These are phyloP conservation scores for Heterocephalus glaber DNA, from an alignment of 2,113 vertebrate genomes.

Conservation along the genomic window DNA sequence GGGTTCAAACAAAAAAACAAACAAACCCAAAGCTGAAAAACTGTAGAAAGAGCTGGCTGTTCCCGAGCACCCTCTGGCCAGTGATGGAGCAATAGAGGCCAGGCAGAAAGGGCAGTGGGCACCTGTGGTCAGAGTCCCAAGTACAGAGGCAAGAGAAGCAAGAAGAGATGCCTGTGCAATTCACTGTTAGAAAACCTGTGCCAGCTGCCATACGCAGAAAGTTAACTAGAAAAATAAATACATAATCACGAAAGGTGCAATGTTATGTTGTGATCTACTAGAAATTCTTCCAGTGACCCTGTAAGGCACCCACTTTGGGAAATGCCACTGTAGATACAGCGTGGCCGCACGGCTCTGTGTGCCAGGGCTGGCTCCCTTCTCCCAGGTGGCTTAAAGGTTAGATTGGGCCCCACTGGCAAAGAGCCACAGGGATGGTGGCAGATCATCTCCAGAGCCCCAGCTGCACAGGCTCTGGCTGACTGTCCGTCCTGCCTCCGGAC, in stretches of 20 bases:
- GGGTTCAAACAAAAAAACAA: neutral
- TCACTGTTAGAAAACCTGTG: neutral
- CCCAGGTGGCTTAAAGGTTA: neutral
- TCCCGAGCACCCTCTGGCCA: neutral
- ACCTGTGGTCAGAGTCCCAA: neutral
- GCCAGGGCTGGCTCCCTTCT: neutral
- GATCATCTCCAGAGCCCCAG: neutral
- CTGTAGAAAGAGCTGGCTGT: neutral
- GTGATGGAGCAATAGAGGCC: neutral
- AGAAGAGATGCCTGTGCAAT: neutral
- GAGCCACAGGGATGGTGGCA: neutral
- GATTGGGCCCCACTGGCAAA: neutral
- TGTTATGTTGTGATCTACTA: neutral
- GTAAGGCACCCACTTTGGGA: neutral
- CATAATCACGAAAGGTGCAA: neutral
- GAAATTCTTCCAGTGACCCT: neutral
- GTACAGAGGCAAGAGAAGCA: neutral
- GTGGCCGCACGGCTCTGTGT: neutral
- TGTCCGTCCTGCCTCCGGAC: fast-evolving
- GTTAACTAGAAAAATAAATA: neutral
- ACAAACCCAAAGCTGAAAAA: neutral
- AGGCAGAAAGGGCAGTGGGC: fast-evolving
- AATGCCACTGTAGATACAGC: neutral
- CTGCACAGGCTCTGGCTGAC: neutral
- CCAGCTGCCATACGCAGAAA: neutral